Evolutionary conservation across 1,140 invertebrate genomes (phyloP).

Genomic region (Heliconius hewitsoni): DNA sequence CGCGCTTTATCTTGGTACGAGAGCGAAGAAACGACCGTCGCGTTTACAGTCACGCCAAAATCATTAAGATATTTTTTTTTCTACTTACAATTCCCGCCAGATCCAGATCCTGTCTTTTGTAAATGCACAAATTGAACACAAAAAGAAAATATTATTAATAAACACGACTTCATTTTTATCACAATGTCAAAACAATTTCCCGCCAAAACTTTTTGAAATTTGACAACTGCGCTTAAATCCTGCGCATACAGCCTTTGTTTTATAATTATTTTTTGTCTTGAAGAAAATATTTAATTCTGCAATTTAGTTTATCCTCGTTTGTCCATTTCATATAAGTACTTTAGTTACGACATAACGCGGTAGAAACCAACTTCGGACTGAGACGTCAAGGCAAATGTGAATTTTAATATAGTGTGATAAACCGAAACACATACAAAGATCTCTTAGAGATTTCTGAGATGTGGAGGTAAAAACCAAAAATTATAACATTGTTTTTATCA

Average conservation of each 20-base stretch:
- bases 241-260: neutral
- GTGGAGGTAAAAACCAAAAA: neutral
- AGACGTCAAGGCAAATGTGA: slow-evolving; percentile 48
- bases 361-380: slow-evolving; percentile 40
- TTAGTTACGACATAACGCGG: slow-evolving; percentile 39
- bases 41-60: neutral
- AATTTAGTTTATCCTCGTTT: slow-evolving; percentile 24
- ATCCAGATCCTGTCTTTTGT: slow-evolving; percentile 58
- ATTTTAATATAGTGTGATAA: slow-evolving; percentile 39
- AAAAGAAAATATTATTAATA: slow-evolving; percentile 49
- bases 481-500: no score
- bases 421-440: slow-evolving; percentile 17
- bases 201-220: slow-evolving; percentile 28
- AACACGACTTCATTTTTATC: slow-evolving; percentile 50
- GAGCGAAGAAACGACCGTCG: neutral
- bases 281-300: neutral
- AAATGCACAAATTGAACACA: slow-evolving; percentile 49
- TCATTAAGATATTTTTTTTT: neutral
- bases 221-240: neutral
- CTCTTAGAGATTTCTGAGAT: slow-evolving; percentile 1
- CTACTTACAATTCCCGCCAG: slow-evolving; percentile 62
- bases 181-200: slow-evolving; percentile 26
- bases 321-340: slow-evolving; percentile 28
- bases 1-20: neutral
- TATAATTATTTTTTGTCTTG: neutral